A percentile compares a stretch with the other conserved stretches of the same genome.
Evolutionary conservation across 1,140 invertebrate species (phyloP).

Genomic region (Caenorhabditis latens): DNA sequence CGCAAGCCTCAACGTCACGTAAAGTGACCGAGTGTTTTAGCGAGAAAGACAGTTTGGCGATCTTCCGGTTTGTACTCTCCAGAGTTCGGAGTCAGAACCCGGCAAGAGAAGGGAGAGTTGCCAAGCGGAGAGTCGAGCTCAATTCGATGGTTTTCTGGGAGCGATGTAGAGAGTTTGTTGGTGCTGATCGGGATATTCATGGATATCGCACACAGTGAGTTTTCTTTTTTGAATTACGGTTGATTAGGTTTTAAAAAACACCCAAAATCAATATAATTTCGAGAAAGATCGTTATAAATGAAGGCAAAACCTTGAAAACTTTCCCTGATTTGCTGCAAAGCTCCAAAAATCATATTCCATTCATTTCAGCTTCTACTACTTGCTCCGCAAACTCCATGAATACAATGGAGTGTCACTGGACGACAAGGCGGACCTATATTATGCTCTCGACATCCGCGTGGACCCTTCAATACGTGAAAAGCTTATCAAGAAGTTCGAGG

Average conservation of each 20-base stretch:
- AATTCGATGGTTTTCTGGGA: not conserved
- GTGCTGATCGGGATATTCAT: too few relatives aligned
- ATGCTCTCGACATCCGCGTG: not conserved
- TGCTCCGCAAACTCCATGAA: not conserved
- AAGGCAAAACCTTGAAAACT: too few relatives aligned
- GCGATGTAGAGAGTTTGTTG: not conserved
- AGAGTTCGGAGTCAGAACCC: not conserved
- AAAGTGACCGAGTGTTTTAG: not conserved
- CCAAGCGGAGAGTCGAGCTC: not conserved
- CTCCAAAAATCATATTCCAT: not conserved
- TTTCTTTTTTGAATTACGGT: not conserved
- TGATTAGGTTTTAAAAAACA: too few relatives aligned
- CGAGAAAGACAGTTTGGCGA: not conserved
- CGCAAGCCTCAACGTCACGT: too few relatives aligned
- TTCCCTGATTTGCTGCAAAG: too few relatives aligned
- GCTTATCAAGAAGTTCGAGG: not conserved
- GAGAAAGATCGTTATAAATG: too few relatives aligned
- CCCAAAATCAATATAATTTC: too few relatives aligned
- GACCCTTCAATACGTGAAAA: not conserved
- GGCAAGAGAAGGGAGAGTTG: not conserved
- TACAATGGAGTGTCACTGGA: not conserved
- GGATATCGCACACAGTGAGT: not conserved
- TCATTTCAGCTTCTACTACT: not conserved
- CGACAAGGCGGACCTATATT: slow-evolving; percentile 23
- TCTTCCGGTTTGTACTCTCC: not conserved